Conservation (phyloP, 2,797 vertebrate species). For the Trachops cirrhosus region DNA sequence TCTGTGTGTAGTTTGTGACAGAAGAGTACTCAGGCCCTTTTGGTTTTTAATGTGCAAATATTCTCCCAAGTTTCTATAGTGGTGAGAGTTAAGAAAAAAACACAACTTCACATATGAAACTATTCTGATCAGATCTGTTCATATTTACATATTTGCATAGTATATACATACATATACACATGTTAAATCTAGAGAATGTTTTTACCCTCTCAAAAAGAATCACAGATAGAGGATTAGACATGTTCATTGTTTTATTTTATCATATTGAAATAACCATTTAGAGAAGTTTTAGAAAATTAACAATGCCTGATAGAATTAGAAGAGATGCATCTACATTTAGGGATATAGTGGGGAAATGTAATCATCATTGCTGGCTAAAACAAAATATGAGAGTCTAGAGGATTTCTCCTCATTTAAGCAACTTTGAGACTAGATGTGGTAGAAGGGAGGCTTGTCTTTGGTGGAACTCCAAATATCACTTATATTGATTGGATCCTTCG, state of each 20-base stretch:
- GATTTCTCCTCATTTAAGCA: neutral
- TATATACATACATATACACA: neutral
- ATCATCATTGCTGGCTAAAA: neutral
- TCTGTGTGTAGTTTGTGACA: neutral
- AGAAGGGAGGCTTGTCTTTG: neutral
- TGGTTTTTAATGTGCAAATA: neutral
- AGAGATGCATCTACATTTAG: neutral
- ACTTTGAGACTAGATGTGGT: neutral
- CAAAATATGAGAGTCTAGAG: neutral
- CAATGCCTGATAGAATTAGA: neutral
- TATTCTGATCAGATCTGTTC: neutral
- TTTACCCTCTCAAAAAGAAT: neutral
- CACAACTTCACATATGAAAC: neutral
- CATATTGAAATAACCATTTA: constrained; percentile 4
- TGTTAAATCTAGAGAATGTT: neutral
- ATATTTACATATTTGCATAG: neutral
- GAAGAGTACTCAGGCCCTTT: neutral
- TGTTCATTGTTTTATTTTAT: neutral
- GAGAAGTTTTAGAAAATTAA: neutral
- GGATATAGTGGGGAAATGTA: neutral
- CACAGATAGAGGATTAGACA: neutral
- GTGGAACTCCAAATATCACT: neutral
- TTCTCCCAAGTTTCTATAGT: neutral
- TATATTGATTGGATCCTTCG: neutral
- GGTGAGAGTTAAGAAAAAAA: neutral